These are phyloP conservation scores for Harpagus bidentatus DNA, from an alignment of 2,113 vertebrate species.

Conservation along the genomic window DNA sequence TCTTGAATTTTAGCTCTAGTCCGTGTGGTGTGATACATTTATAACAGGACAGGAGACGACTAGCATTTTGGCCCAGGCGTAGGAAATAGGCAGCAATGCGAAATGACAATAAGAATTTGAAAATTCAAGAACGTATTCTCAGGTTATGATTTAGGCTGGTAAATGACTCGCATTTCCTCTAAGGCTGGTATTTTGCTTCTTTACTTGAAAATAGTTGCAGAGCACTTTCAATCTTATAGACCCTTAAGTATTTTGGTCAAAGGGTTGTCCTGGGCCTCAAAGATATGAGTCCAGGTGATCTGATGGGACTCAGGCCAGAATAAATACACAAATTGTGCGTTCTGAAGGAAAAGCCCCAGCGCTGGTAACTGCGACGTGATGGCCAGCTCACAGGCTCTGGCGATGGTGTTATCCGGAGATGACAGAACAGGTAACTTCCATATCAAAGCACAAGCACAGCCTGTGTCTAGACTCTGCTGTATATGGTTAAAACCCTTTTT, in stretches of 20 bases:
- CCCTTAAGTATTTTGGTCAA: not conserved
- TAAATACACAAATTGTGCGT: not conserved
- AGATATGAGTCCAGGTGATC: not conserved
- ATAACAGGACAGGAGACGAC: not conserved
- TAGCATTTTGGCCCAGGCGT: not conserved
- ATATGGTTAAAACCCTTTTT: not conserved
- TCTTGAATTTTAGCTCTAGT: not conserved
- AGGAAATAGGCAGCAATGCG: not conserved
- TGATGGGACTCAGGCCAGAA: not conserved
- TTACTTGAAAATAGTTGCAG: not conserved
- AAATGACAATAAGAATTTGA: not conserved
- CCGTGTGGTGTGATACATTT: not conserved
- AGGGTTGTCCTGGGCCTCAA: not conserved
- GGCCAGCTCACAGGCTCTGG: not conserved
- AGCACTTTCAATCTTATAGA: not conserved
- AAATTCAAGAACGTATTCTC: not conserved
- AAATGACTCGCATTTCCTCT: not conserved
- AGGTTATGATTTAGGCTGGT: not conserved
- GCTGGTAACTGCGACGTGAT: not conserved
- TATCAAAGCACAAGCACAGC: not conserved
- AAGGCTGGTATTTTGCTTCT: not conserved
- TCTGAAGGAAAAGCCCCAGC: not conserved
- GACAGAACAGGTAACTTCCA: not conserved
- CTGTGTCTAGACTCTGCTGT: not conserved
- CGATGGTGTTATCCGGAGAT: not conserved